phyloP scores from a whole-genome alignment of 2,888 invertebrate genomes.

The Cataglyphis livida region DNA sequence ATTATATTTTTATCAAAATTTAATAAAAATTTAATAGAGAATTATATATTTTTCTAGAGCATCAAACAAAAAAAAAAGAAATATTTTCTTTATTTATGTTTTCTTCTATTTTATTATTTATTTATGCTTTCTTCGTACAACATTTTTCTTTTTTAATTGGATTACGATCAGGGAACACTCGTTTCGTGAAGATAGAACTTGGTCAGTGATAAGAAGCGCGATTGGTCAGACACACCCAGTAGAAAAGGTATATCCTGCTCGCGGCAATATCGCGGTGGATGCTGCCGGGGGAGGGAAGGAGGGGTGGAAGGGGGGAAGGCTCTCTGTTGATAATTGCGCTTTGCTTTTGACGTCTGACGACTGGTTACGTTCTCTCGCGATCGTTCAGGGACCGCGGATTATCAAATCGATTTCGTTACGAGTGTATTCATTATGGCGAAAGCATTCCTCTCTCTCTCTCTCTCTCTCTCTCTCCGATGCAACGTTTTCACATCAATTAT shows the following conservation, averaged over 20 bases:
- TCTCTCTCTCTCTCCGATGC: neutral
- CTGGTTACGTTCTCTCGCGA: constrained; percentile 58
- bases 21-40: neutral
- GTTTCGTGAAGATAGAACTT: neutral
- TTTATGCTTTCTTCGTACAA: neutral
- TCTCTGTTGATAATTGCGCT: constrained; percentile 72
- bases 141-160: neutral
- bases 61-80: neutral
- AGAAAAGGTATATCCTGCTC: constrained; percentile 53
- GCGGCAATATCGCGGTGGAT: constrained; percentile 70
- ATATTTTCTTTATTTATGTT: neutral
- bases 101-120: neutral
- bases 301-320: constrained; percentile 21
- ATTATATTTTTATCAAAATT: neutral
- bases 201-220: constrained; percentile 27
- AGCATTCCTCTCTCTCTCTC: constrained; percentile 7
- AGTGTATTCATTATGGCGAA: constrained; percentile 53
- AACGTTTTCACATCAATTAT: neutral
- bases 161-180: neutral
- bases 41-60: neutral
- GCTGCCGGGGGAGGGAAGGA: constrained; percentile 53
- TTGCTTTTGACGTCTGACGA: constrained; percentile 74
- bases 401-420: constrained; percentile 58
- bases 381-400: constrained; percentile 51
- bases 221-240: constrained; percentile 46